Percentiles rank a stretch among this genome's conserved stretches.
phyloP scores from a whole-genome alignment of 1,140 invertebrate species.

The Propsilocerus akamusi region DNA sequence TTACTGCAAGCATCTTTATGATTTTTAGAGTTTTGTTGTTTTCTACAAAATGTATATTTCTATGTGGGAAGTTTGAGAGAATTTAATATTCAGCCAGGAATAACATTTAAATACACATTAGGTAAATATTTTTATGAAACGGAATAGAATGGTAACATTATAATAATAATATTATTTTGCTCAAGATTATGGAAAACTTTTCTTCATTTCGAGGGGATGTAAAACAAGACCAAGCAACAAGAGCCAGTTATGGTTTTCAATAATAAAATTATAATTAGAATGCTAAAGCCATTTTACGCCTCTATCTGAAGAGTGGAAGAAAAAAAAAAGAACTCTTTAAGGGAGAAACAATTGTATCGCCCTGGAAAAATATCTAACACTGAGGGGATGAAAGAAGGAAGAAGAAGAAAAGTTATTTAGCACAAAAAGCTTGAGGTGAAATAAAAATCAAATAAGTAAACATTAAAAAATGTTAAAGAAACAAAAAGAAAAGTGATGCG shows the following conservation, averaged over 20 bases:
- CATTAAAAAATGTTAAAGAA: too few species aligned
- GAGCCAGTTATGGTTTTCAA: background rate
- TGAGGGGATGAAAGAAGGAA: conserved; percentile 5
- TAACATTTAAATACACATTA: conserved; percentile 4
- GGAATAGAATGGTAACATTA: background rate
- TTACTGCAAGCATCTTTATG: too few species aligned
- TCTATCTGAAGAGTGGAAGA: background rate
- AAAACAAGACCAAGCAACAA: background rate
- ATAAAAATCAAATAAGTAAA: conserved; percentile 5
- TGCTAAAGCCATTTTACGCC: background rate
- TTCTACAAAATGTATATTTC: too few species aligned
- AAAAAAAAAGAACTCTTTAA: too few species aligned
- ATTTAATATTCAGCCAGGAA: too few species aligned
- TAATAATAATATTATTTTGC: background rate
- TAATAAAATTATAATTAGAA: background rate
- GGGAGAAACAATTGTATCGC: too few species aligned
- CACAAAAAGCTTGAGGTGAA: conserved; percentile 4
- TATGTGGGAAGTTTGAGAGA: too few species aligned
- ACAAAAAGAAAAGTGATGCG: too few species aligned
- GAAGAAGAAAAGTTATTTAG: background rate
- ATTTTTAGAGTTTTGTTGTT: too few species aligned
- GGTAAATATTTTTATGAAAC: background rate
- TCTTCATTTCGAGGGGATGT: background rate
- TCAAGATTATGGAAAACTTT: background rate
- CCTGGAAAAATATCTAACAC: too few species aligned